Evolutionary conservation across 30 jellyfish, hydroid and myxozoan genomes (phyloP).

Genomic region (Nemopilema nomurai): DNA sequence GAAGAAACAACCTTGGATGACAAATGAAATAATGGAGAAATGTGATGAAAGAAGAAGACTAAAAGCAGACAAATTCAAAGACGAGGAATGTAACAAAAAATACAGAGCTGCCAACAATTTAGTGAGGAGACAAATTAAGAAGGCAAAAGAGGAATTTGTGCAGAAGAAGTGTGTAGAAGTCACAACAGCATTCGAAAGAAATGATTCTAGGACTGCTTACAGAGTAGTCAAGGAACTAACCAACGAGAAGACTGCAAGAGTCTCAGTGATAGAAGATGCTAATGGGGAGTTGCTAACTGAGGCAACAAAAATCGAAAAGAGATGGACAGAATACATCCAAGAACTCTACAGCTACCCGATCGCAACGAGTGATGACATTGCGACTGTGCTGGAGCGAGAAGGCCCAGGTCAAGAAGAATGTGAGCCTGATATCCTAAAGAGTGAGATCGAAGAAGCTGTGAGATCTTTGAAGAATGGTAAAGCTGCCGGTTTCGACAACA

Average conservation of each 20-base stretch:
- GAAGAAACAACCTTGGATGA: conserved; percentile 52
- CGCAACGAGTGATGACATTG: conserved; percentile 16
- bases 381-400: neutral
- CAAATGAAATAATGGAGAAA: conserved; percentile 46
- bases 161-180: conserved; percentile 23
- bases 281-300: conserved; percentile 40
- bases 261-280: conserved; percentile 41
- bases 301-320: conserved; percentile 16
- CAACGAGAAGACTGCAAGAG: conserved; percentile 44
- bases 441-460: conserved; percentile 49
- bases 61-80: conserved; percentile 24
- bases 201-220: conserved; percentile 24
- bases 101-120: conserved; percentile 30
- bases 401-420: conserved; percentile 17
- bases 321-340: conserved; percentile 46
- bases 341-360: conserved; percentile 46
- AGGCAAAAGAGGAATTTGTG: conserved; percentile 36
- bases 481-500: conserved; percentile 60
- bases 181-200: conserved; percentile 37
- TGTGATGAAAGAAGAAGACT: conserved; percentile 35
- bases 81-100: conserved; percentile 17
- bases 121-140: conserved; percentile 10
- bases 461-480: conserved; percentile 43
- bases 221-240: conserved; percentile 42
- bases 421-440: conserved; percentile 24